These are phyloP conservation scores for Herpetotheres cachinnans DNA, from an alignment of 2,113 vertebrate genomes.

Conservation along the genomic window DNA sequence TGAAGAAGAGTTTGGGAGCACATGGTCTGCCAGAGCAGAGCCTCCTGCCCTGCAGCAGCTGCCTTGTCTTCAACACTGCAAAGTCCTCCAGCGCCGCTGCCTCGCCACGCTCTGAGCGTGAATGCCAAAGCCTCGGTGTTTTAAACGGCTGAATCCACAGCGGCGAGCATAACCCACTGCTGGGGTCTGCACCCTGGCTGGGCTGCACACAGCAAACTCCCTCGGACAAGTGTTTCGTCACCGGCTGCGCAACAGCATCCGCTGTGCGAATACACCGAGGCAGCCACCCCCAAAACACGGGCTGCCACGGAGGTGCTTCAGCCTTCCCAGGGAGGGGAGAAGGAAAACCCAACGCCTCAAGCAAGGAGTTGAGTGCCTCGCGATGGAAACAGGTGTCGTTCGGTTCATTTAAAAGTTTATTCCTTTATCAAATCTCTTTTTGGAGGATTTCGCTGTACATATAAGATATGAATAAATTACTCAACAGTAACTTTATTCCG, in stretches of 20 bases:
- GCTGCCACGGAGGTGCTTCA: rapidly evolving
- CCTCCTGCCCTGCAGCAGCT: background rate
- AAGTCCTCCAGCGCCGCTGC: background rate
- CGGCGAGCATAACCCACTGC: rapidly evolving
- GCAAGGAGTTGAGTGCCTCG: background rate
- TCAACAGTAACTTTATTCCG: slow-evolving; percentile 49
- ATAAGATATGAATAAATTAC: slow-evolving; percentile 45
- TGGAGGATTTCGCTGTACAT: background rate
- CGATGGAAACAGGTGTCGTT: background rate
- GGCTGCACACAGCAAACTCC: background rate
- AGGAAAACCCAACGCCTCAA: rapidly evolving
- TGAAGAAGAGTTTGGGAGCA: background rate
- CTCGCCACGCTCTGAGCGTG: too few relatives aligned
- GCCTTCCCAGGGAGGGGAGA: background rate
- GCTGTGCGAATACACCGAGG: rapidly evolving
- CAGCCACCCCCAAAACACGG: rapidly evolving
- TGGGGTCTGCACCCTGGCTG: too few relatives aligned
- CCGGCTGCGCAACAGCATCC: rapidly evolving
- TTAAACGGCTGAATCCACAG: rapidly evolving
- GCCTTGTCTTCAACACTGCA: background rate
- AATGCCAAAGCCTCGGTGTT: background rate
- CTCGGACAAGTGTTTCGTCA: rapidly evolving
- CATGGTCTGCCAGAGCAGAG: rapidly evolving
- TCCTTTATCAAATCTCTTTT: slow-evolving; percentile 16
- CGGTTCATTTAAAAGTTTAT: background rate